Percentiles rank a stretch among this genome's conserved stretches.
Conservation (phyloP, 2,888 invertebrate species). For the Watsonalla cultraria region DNA sequence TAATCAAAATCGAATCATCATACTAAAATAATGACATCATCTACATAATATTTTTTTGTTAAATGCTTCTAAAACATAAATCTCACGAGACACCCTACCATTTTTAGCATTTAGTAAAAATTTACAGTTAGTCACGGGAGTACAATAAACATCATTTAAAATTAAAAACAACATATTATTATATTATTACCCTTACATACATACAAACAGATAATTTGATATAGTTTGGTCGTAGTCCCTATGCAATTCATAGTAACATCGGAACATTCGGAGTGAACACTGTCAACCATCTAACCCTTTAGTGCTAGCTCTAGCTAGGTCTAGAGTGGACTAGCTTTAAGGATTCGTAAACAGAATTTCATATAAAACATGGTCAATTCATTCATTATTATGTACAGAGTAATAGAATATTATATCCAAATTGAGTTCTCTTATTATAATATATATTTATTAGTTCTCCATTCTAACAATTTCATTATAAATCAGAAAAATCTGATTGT, state of each 20-base stretch:
- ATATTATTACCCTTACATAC: conserved; percentile 43
- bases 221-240: conserved; percentile 67
- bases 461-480: conserved; percentile 17
- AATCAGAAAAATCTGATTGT: conserved; percentile 22
- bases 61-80: conserved; percentile 76
- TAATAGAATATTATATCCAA: conserved; percentile 27
- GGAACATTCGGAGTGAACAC: conserved; percentile 17
- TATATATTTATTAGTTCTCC: conserved; percentile 3
- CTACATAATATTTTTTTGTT: conserved; percentile 65
- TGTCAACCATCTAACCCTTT: not conserved
- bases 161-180: conserved; percentile 67
- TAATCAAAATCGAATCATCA: conserved; percentile 70
- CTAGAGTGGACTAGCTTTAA: no score
- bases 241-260: conserved; percentile 31
- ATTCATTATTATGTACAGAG: not conserved
- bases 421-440: conserved; percentile 20
- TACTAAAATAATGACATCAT: conserved; percentile 73
- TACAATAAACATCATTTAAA: conserved; percentile 63
- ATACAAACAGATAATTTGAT: conserved; percentile 55
- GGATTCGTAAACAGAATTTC: no score
- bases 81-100: conserved; percentile 63
- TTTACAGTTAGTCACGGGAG: conserved; percentile 61
- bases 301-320: no score
- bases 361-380: not conserved
- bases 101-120: conserved; percentile 42